phyloP scores from a whole-genome alignment of 1,140 invertebrate species.

The Pseudomyrmex flavicornis region DNA sequence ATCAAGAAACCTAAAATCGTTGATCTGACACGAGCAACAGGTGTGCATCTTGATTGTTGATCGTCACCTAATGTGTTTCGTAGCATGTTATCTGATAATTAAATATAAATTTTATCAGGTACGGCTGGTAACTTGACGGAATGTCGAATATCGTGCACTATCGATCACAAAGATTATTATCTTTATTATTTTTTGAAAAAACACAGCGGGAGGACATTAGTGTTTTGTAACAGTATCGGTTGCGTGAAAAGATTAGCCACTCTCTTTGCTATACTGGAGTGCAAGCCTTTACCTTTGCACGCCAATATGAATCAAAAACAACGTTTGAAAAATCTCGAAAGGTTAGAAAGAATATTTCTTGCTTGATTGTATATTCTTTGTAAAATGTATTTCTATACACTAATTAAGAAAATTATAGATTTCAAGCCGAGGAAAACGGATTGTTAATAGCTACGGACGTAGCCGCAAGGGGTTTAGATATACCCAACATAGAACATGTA shows the following conservation, averaged over 20 bases:
- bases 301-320: conserved; percentile 98
- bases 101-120: conserved; percentile 83
- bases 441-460: conserved; percentile 99
- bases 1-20: conserved; percentile 96
- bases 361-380: too few species aligned
- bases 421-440: conserved; percentile 90
- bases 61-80: conserved; percentile 12
- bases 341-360: conserved; percentile 78
- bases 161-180: conserved; percentile 96
- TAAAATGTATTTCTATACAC: conserved; percentile 1
- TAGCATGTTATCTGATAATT: conserved; percentile 12
- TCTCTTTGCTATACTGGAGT: conserved; percentile 92
- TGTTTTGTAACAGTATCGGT: conserved; percentile 99
- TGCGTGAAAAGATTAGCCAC: conserved; percentile 94
- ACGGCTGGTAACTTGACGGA: conserved; percentile 94
- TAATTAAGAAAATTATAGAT: conserved; percentile 84
- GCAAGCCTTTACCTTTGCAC: conserved; percentile 94
- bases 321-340: conserved; percentile 97
- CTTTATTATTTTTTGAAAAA: conserved; percentile 96
- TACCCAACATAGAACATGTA: conserved; percentile 97
- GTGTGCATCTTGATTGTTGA: conserved; percentile 75
- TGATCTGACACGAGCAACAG: conserved; percentile 93
- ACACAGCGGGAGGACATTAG: conserved; percentile 94
- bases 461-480: conserved; percentile 98
- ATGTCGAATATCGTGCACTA: conserved; percentile 90